phyloP scores from a whole-genome alignment of 1,140 invertebrate species.

The Armadillidium nasatum region DNA sequence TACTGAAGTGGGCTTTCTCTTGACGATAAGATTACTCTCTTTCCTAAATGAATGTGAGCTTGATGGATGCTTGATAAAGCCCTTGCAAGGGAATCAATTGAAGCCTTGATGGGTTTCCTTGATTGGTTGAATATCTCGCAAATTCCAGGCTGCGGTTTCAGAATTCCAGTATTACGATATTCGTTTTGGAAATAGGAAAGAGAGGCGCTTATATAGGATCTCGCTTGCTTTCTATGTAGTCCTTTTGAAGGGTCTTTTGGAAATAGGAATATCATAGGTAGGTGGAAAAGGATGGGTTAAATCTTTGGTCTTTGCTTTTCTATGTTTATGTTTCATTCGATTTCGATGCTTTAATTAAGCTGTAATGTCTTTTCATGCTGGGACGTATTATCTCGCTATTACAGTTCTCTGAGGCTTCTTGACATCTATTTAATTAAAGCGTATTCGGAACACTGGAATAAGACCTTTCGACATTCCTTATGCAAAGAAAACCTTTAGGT shows the following conservation, averaged over 20 bases:
- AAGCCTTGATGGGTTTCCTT: not conserved
- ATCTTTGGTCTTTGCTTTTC: not conserved
- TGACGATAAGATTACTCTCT: slow-evolving; percentile 3
- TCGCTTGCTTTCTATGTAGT: not conserved
- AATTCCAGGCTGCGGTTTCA: not conserved
- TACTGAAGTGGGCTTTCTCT: not conserved
- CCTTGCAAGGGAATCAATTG: not conserved
- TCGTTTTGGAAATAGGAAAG: not conserved
- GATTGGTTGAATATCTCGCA: not conserved
- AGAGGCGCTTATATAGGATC: too few species aligned
- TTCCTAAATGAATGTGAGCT: not conserved
- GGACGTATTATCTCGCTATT: too few species aligned
- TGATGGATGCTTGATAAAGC: slow-evolving; percentile 9
- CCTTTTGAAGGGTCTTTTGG: not conserved
- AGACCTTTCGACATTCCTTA: too few species aligned
- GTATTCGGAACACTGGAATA: too few species aligned
- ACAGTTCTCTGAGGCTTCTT: too few species aligned
- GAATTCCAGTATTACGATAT: not conserved
- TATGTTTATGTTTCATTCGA: too few species aligned
- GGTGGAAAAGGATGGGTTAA: not conserved
- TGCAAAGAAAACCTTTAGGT: too few species aligned
- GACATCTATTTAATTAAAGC: too few species aligned
- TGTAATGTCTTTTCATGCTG: too few species aligned
- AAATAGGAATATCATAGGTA: not conserved
- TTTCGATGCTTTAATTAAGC: too few species aligned